phyloP scores from a whole-genome alignment of 2,113 vertebrate genomes.

The Chunga burmeisteri region DNA sequence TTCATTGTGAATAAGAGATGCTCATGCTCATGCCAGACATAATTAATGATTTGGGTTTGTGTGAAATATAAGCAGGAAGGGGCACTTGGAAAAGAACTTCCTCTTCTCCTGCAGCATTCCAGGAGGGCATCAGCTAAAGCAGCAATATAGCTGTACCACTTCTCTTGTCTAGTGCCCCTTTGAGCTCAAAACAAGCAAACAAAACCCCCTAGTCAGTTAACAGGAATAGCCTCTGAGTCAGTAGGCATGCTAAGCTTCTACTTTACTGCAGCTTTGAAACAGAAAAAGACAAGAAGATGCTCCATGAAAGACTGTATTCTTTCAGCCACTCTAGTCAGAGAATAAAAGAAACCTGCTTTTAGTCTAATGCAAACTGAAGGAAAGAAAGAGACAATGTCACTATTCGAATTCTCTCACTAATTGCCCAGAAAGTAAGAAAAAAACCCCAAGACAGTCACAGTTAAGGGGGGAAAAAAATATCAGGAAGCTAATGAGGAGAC shows the following conservation, averaged over 20 bases:
- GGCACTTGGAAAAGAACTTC: neutral
- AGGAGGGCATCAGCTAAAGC: neutral
- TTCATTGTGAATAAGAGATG: neutral
- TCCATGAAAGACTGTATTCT: neutral
- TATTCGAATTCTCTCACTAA: slow-evolving; percentile 47
- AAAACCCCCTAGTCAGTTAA: neutral
- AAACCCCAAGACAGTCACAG: neutral
- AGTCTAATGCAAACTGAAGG: neutral
- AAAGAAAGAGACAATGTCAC: neutral
- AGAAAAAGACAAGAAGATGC: neutral
- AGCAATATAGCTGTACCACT: neutral
- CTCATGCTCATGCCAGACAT: neutral
- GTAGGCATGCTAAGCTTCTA: neutral
- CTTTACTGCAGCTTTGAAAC: neutral
- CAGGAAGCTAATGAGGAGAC: slow-evolving; percentile 22
- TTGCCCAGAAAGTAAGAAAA: slow-evolving; percentile 25
- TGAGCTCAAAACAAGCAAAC: slow-evolving; percentile 1
- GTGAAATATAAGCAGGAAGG: neutral
- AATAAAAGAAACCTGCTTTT: slow-evolving; percentile 27
- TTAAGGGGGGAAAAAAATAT: neutral
- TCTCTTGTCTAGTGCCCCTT: neutral
- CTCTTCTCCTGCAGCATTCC: accelerated
- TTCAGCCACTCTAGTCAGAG: neutral
- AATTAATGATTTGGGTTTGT: neutral
- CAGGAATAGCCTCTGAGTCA: neutral